A percentile compares a stretch with the other conserved stretches of the same genome.
Evolutionary conservation across 2,888 invertebrate genomes (phyloP).

Genomic region (Drosophila rellima): DNA sequence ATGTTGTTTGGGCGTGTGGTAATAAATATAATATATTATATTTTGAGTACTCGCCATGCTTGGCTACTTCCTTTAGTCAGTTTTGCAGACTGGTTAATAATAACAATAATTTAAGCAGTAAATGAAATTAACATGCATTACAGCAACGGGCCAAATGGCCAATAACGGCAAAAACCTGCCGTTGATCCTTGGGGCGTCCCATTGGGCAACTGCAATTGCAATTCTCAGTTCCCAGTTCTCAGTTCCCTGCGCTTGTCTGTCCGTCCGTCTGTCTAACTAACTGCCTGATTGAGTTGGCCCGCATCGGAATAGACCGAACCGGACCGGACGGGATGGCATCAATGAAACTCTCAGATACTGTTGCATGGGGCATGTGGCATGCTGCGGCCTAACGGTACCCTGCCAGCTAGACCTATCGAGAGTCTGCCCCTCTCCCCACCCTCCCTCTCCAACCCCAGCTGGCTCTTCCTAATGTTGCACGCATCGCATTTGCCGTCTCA

Average conservation of each 20-base stretch:
- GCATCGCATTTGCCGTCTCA: constrained; percentile 75
- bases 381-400: constrained; percentile 69
- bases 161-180: constrained; percentile 77
- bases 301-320: constrained; percentile 36
- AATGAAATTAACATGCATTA: constrained; percentile 80
- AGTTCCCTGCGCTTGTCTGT: constrained; percentile 50
- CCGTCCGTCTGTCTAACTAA: constrained; percentile 55
- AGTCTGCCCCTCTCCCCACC: neutral
- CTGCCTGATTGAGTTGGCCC: constrained; percentile 75
- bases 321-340: constrained; percentile 53
- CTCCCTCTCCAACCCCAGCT: constrained; percentile 37
- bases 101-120: constrained; percentile 75
- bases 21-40: constrained; percentile 13
- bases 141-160: constrained; percentile 58
- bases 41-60: neutral
- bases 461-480: constrained; percentile 71
- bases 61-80: constrained; percentile 19
- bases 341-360: constrained; percentile 61
- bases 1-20: constrained; percentile 3
- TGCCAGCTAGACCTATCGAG: constrained; percentile 48
- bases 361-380: constrained; percentile 57
- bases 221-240: constrained; percentile 33
- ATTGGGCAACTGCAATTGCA: constrained; percentile 64
- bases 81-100: constrained; percentile 56
- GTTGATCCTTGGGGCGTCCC: constrained; percentile 80